Evolutionary conservation across 2,113 vertebrate species (phyloP).

Genomic region (Leptodactylus fuscus): DNA sequence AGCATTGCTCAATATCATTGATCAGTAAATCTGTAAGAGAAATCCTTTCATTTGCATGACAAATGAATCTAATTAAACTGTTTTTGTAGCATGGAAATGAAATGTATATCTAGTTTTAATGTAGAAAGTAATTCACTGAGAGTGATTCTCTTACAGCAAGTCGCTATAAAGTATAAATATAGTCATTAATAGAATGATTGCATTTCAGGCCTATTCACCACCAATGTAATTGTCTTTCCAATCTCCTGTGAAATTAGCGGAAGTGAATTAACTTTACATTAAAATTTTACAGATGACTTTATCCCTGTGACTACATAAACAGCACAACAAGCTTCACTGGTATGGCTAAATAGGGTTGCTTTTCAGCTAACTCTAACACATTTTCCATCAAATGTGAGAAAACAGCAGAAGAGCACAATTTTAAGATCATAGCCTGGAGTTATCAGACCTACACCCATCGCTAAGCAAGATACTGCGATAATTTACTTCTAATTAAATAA

Average conservation of each 20-base stretch:
- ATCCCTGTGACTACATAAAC: background rate
- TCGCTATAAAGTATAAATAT: background rate
- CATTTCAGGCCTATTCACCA: background rate
- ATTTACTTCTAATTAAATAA: slow-evolving; percentile 26
- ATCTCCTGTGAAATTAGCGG: slow-evolving; percentile 9
- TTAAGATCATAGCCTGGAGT: slow-evolving; percentile 16
- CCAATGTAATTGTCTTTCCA: background rate
- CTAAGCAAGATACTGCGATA: slow-evolving; percentile 27
- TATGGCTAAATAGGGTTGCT: background rate
- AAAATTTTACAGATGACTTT: slow-evolving; percentile 23
- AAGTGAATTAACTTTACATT: slow-evolving; percentile 14
- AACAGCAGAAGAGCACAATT: background rate
- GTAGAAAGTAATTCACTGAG: slow-evolving; percentile 39
- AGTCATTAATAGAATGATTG: background rate
- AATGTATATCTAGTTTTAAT: background rate
- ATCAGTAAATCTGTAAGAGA: slow-evolving; percentile 61
- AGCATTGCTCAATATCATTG: slow-evolving; percentile 32
- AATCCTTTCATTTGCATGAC: slow-evolving; percentile 58
- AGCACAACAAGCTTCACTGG: background rate
- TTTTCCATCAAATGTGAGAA: slow-evolving; percentile 4
- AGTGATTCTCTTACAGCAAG: background rate
- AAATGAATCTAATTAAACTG: slow-evolving; percentile 56
- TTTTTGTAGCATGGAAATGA: background rate
- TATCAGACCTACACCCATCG: slow-evolving; percentile 8
- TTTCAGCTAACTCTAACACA: background rate